Base-by-base conservation (phyloP, 2,888 invertebrate species). In the Phyllotreta striolata region DNA sequence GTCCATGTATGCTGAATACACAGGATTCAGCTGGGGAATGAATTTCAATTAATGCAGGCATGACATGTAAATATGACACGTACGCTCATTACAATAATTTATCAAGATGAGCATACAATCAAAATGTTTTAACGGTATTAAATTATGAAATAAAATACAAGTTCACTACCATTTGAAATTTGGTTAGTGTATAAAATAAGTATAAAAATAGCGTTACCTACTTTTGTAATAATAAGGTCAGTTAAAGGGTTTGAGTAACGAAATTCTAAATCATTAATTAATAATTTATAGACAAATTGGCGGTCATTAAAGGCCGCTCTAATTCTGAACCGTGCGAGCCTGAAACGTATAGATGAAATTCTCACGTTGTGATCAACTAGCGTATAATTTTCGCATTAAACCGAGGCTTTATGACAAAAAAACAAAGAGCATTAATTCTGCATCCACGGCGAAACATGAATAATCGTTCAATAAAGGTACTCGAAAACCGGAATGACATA, bases 1-100 rank as follows among this genome's bases (percentile, higher is more conserved):
- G 68, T 61, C 56, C 61, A 58, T 64, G 61, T 61, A 41, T 62
- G 54, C 47, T 51, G 58, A 54, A 61, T 47, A 64, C 38, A 49
- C 52, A 13, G 55, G 56, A 52, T 55, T 62, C 63, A 63, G 44
- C 10, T 52, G 41, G 46, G 24, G 63, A 60, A 47, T 63, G 59
- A 55, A 68, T 66, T 59, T 49, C 63, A 63, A 67, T 67, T 67
- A 61, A 35, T 46, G 10, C 39, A 9, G 38, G 54, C 24, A 37
- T 52, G 44, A 51, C 56, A 52, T 34, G 62, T 51, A 56, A 55
- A 58, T 58, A 58, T 12, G 40, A 14, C 12, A 35, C 43, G 51
- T 49, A 24, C 10, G 8, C 1, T 13, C 56, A 56, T 56, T 44
- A 44, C 13, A 44, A 41, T 56, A 44, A 56, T 56, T 37, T 24